Conservation (phyloP, 1,140 invertebrate species). For the Drosophila truncata region DNA sequence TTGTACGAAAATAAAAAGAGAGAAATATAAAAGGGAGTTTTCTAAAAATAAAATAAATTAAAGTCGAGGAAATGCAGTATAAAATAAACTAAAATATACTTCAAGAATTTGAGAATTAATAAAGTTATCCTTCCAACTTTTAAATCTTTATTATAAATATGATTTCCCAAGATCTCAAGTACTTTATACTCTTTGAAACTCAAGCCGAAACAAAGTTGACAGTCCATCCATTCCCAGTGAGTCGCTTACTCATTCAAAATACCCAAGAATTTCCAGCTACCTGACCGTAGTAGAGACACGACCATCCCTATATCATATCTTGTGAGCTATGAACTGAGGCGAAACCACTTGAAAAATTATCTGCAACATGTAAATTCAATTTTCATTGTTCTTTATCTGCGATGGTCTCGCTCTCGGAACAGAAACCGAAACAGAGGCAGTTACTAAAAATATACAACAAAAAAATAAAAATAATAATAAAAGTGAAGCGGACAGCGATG, state of each 20-base stretch:
- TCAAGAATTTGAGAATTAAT: neutral
- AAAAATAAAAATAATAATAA: slow-evolving; percentile 32
- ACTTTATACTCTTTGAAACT: slow-evolving; percentile 21
- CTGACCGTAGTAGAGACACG: slow-evolving; percentile 13
- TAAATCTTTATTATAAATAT: slow-evolving; percentile 12
- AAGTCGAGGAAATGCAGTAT: neutral
- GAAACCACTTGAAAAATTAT: slow-evolving; percentile 81
- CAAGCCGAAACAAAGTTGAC: slow-evolving; percentile 36
- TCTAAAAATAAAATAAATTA: neutral
- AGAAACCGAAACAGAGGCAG: slow-evolving; percentile 56
- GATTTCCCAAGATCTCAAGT: slow-evolving; percentile 2
- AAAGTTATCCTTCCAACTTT: neutral
- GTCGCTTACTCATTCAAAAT: slow-evolving; percentile 21
- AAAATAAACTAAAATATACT: neutral
- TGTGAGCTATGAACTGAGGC: slow-evolving; percentile 60
- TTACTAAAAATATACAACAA: slow-evolving; percentile 70
- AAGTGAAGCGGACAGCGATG: slow-evolving; percentile 29
- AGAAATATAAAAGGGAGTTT: no score
- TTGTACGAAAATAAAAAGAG: slow-evolving; percentile 2
- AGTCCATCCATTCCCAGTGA: slow-evolving; percentile 17
- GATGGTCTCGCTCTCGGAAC: slow-evolving; percentile 50
- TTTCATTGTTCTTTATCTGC: slow-evolving; percentile 84
- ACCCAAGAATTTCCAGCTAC: slow-evolving; percentile 31
- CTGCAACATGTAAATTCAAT: slow-evolving; percentile 84
- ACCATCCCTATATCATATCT: slow-evolving; percentile 51